Base-by-base conservation (phyloP, 2,113 vertebrate genomes). In the Climacteris rufus region DNA sequence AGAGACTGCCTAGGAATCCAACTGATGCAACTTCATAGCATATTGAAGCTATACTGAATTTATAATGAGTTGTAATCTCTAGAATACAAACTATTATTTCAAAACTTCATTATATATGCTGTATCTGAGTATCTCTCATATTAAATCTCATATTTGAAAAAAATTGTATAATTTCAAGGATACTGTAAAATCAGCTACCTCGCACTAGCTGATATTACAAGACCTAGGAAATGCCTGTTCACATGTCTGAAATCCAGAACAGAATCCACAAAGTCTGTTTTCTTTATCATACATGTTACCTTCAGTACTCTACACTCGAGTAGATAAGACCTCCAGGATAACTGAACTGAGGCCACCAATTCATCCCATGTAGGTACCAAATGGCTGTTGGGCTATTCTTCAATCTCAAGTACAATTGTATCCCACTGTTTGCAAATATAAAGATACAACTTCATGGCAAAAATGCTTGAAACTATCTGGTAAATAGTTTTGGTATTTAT, bases 281-380 rank as follows among this genome's bases (percentile, higher is more conserved):
- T 92, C 96, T 97, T 89, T 97, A 89, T 93, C 95, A 95, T 66
- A 96, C 94, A 94, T 97, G 98, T 98, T 98, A 98, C 98, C 98
- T 98, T 98, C 97, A 97, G 89, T 98, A 97, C 82, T 97, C 87
- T 97, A 93, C 96, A 97, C 95, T 97, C 97, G 91, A 89, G 81
- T 97, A 97, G 96, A 83, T 96, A 98, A 98, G 98, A 98, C 98
- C 97, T 98, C 98, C 98, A 98, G 98, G 98, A 98, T 97, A 97
- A 96, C 91, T 98, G 98, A 98, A 98, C 97, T 98, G 97, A 98
- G 96, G 96, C 95, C 93, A 91, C 91, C 88, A 95, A 52, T 92
- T 96, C 71, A 64, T 97, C 97, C 95, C 88, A 83, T 92, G 45
- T 92, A 89, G 76, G 27, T 92, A 74, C 66, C 25, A 88, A 72